Evolutionary conservation across 2,113 vertebrate species (phyloP).

Genomic region (Phalacrocorax brasilianus): DNA sequence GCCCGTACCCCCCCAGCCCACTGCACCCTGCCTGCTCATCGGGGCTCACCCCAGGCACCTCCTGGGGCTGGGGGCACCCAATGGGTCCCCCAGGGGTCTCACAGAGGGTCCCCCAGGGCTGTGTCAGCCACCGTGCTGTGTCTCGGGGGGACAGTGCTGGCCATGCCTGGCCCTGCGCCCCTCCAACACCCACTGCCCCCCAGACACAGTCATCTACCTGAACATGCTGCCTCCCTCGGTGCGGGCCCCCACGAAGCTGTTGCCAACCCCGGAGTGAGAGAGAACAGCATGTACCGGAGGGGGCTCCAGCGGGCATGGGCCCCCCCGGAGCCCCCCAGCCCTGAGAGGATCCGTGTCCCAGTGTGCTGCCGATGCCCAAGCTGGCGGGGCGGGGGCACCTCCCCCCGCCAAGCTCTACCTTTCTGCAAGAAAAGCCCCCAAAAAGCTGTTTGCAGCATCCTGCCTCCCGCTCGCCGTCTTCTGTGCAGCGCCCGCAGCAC

Average conservation of each 20-base stretch:
- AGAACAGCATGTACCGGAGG: fast-evolving
- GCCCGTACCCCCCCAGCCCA: too few relatives aligned
- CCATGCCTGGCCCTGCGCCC: background rate
- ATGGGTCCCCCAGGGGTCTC: background rate
- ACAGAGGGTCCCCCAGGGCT: background rate
- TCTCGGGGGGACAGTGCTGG: background rate
- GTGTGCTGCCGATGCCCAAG: fast-evolving
- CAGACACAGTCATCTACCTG: background rate
- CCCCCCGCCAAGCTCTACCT: background rate
- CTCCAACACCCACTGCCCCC: background rate
- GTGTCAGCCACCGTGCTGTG: background rate
- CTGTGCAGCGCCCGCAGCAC: background rate
- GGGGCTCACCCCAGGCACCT: background rate
- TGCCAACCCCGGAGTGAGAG: fast-evolving
- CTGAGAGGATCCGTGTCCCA: background rate
- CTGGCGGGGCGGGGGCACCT: background rate
- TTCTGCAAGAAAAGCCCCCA: background rate
- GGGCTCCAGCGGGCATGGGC: fast-evolving
- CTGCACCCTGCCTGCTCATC: background rate
- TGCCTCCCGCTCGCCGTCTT: fast-evolving
- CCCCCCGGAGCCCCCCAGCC: fast-evolving
- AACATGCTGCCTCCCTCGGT: background rate
- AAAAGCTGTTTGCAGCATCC: background rate
- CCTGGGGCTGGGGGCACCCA: background rate
- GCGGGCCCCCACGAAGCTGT: background rate